Base-by-base conservation (phyloP, 1,140 invertebrate genomes). In the Cecropterus lyciades region DNA sequence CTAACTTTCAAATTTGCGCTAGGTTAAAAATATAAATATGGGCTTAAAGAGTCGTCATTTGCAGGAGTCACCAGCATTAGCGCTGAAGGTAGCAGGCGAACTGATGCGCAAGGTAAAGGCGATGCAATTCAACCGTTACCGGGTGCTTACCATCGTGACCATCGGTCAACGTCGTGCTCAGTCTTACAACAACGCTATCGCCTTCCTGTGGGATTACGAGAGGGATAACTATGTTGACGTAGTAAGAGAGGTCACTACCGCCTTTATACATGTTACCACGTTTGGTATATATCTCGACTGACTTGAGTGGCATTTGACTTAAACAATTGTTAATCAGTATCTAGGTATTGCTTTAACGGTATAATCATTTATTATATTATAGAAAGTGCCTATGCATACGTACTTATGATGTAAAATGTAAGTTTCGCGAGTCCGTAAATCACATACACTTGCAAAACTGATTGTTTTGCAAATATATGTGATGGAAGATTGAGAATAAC, bases 151-250 rank as follows among this genome's bases (percentile, higher is more conserved):
- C 2, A 75, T 90, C 0, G 84, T 89, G 0, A 87, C 82, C 0
- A 70, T 90, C 0, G 80, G 69, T 0, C 89, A 92, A 57, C 83
- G 69, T 37, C 62, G 89, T n/a, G 70, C 85, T 0, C 89, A 92
- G 57, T 73, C 82, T 33, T 88, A 84, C 59, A 89, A 84, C 59
- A 92, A 90, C 51, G 78, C 84, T 2, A 49, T 92, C 9, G 53
- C 80, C 0, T 90, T 92, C 62, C 43, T 92, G 1, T 92, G 89
- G 89, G 89, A 92, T 64, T 75, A 85, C 33, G 82, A 86, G 5
- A 76, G 86, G 16, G 89, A 92, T 45, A 78, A 62, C 20, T 85
- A 84, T 42, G 78, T 84, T 0, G 74, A 91, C 37, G 33, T 80
- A 0, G 67, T 82, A 0, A 74, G 83, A 20, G 87, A 90, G 20